Evolutionary conservation across 2,797 vertebrate genomes (phyloP), one percentile per base, ranked within the genome.

Genomic region (Chaetophractus vellerosus): DNA sequence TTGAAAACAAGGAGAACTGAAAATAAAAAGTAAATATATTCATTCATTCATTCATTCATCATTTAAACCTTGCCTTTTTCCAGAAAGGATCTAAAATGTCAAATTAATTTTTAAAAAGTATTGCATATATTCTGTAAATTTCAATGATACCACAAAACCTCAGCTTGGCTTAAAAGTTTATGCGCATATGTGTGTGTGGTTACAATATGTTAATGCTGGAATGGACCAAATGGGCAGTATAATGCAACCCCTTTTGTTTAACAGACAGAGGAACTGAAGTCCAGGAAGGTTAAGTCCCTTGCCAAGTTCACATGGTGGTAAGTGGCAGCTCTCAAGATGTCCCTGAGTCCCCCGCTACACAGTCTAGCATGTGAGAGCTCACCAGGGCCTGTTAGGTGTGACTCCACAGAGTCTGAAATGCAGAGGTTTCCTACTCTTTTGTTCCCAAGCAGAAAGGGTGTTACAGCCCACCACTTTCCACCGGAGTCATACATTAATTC

Each of bases 1-100:
- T 92, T 90, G 50, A 72, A 96, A 94, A 95, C 45, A 57, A 88
- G 59, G 28, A 90, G 93, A 88, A 86, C n/a, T 75, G 82, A 96
- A 82, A 95, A 85, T 74, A 75, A 90, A 86, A 82, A 7, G 24
- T n/a, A 69, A 91, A 79, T 41, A 3, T 11, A 41, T 33, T 19
- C 69, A 66, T 36, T 41, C 48, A 50, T 45, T 36, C 14, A 76
- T 4, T 66, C 50, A 57, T 71, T 68, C 36, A 55, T 78, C 80
- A 64, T 41, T 92, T 82, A 88, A 91, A 88, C 4, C 3, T 93
- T 41, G 48, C 14, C 31, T 91, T 92, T 86, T 86, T 79, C 59
- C 36, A 78, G 52, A 80, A n/a, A 94, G 23, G 12, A 84, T 57
- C 55, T 76, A 86, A 82, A 19, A 75, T 59, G 1, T 50, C 33